These are phyloP conservation scores for Drosophila obscura DNA, from an alignment of 1,140 invertebrate genomes.

Conservation along the genomic window DNA sequence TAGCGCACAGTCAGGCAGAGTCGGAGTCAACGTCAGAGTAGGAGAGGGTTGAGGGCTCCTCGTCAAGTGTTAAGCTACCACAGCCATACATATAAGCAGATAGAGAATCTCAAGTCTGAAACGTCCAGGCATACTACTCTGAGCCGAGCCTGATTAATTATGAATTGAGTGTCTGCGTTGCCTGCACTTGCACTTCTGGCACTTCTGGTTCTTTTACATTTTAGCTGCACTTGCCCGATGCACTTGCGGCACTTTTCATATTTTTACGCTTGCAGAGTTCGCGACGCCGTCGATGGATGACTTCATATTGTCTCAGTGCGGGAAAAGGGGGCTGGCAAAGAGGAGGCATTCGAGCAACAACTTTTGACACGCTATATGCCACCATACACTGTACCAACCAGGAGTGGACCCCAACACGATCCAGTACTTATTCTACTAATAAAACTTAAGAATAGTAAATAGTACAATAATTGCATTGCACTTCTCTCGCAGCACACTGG, in stretches of 20 bases:
- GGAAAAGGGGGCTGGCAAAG: background rate
- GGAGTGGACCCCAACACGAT: constrained; percentile 28
- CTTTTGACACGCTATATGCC: constrained; percentile 71
- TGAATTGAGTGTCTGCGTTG: constrained; percentile 67
- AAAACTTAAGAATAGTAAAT: too few relatives aligned
- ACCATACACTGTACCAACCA: constrained; percentile 34
- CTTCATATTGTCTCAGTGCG: constrained; percentile 17
- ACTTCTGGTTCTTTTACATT: constrained; percentile 31
- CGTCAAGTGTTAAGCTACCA: constrained; percentile 35
- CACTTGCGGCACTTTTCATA: constrained; percentile 73
- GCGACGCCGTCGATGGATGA: constrained; percentile 30
- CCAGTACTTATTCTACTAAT: background rate
- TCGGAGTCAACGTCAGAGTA: too few relatives aligned
- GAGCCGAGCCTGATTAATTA: constrained; percentile 70
- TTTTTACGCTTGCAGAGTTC: constrained; percentile 74
- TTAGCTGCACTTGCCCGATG: constrained; percentile 8
- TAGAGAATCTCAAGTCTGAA: too few relatives aligned
- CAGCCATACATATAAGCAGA: constrained; percentile 9
- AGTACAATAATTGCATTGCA: too few relatives aligned
- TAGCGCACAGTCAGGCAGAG: constrained; percentile 31
- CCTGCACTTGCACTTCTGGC: constrained; percentile 50
- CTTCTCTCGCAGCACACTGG: too few relatives aligned
- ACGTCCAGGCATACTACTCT: too few relatives aligned
- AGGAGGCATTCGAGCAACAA: constrained; percentile 74
- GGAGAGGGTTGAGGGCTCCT: constrained; percentile 17